phyloP scores from a whole-genome alignment of 2,797 vertebrate species.

The Synanceia verrucosa region DNA sequence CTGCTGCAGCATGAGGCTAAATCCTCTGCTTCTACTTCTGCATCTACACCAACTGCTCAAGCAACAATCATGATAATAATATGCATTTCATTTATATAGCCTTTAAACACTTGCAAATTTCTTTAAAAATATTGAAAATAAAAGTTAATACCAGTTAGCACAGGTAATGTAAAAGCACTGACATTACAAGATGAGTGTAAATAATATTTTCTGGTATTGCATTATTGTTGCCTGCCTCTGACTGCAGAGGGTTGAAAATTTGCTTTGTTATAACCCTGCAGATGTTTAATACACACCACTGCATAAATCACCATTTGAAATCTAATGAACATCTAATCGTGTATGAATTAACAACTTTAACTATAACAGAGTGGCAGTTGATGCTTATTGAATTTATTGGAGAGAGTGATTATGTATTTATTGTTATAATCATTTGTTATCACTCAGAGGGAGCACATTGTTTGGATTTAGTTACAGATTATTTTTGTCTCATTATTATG shows the following conservation, averaged over 20 bases:
- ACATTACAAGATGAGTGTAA: background rate
- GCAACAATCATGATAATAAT: background rate
- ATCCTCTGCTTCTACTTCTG: conserved; percentile 34
- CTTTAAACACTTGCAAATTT: background rate
- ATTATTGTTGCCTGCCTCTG: background rate
- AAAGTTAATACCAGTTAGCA: background rate
- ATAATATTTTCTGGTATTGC: too few species aligned
- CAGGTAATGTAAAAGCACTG: background rate
- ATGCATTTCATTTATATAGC: conserved; percentile 8
- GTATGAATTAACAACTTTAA: background rate
- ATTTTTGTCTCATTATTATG: background rate
- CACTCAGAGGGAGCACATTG: background rate
- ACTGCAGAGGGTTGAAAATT: too few species aligned
- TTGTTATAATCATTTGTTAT: too few species aligned
- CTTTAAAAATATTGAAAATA: background rate
- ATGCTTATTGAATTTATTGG: too few species aligned
- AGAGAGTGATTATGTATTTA: background rate
- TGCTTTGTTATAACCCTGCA: too few species aligned
- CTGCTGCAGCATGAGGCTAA: conserved; percentile 67
- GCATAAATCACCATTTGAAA: background rate
- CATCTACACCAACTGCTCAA: conserved; percentile 10
- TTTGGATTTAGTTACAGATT: background rate
- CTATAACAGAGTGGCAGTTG: background rate
- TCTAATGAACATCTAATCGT: background rate
- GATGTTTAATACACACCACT: background rate